Evolutionary conservation across 2,888 invertebrate species (phyloP).

Genomic region (Meganola albula): DNA sequence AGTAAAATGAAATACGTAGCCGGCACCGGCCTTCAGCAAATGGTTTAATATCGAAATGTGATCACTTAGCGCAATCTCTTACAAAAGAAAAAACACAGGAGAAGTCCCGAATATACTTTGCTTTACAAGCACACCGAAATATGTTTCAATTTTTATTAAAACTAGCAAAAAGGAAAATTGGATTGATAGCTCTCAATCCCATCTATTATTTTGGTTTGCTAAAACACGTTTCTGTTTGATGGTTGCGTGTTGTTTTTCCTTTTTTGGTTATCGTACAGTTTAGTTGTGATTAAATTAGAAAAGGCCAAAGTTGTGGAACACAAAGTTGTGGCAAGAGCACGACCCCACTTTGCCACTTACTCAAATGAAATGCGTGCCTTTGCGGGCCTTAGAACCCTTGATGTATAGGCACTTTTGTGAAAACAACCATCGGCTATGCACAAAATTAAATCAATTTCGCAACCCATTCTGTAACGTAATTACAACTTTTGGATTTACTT

Average conservation of each 20-base stretch:
- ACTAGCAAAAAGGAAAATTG: slow-evolving; percentile 50
- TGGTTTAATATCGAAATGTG: slow-evolving; percentile 79
- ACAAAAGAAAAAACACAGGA: slow-evolving; percentile 70
- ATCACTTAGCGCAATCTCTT: slow-evolving; percentile 78
- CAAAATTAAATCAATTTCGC: slow-evolving; percentile 27
- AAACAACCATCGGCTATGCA: slow-evolving; percentile 31
- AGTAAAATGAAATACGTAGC: slow-evolving; percentile 77
- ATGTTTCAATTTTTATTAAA: slow-evolving; percentile 66
- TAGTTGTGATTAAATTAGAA: slow-evolving; percentile 29
- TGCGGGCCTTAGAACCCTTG: slow-evolving; percentile 30
- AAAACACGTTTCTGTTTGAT: slow-evolving; percentile 26
- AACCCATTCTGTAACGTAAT: slow-evolving; percentile 20
- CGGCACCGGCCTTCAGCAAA: slow-evolving; percentile 73
- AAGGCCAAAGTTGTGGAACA: slow-evolving; percentile 30
- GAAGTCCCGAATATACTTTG: slow-evolving; percentile 62
- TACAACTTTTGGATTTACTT: slow-evolving; percentile 21
- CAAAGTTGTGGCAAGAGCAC: slow-evolving; percentile 30
- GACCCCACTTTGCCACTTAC: slow-evolving; percentile 35
- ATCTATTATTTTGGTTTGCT: slow-evolving; percentile 40
- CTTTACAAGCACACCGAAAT: slow-evolving; percentile 68
- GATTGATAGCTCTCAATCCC: slow-evolving; percentile 52
- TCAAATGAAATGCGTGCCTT: slow-evolving; percentile 44
- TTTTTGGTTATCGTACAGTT: slow-evolving; percentile 21
- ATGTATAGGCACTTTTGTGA: slow-evolving; percentile 25
- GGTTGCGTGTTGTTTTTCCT: slow-evolving; percentile 18